Percentiles rank a stretch among this genome's conserved stretches.
These are phyloP conservation scores for Emmelina monodactyla DNA, from an alignment of 2,888 invertebrate species.

Conservation along the genomic window DNA sequence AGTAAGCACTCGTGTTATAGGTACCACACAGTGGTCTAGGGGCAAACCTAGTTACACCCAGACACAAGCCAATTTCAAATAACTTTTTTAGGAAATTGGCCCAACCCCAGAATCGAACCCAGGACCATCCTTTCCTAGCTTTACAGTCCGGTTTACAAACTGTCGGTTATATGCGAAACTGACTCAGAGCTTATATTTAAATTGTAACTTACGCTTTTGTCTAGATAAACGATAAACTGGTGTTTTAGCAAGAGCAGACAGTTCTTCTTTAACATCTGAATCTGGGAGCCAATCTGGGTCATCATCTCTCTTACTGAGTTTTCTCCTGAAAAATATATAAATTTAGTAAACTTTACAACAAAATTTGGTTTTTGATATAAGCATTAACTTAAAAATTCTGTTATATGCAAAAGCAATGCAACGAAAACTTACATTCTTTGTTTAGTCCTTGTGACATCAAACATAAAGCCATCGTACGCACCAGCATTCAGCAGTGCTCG, in stretches of 20 bases:
- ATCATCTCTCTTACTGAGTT: constrained; percentile 44
- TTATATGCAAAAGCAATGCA: background rate
- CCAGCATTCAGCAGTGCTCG: constrained; percentile 68
- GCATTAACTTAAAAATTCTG: background rate
- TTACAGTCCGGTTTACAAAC: background rate
- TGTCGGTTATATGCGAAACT: too few species aligned
- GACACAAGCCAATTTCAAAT: too few species aligned
- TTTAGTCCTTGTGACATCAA: constrained; percentile 65
- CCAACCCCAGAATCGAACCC: too few species aligned
- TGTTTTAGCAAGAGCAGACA: constrained; percentile 70
- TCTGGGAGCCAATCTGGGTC: constrained; percentile 68
- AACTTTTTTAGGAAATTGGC: too few species aligned
- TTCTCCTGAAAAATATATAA: constrained; percentile 26
- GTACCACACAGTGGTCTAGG: too few species aligned
- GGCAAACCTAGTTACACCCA: too few species aligned
- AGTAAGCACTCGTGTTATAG: too few species aligned
- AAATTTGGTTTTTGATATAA: background rate
- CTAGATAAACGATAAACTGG: constrained; percentile 34
- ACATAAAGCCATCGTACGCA: constrained; percentile 68
- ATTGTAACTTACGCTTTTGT: constrained; percentile 37
- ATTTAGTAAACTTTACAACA: background rate
- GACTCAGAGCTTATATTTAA: too few species aligned
- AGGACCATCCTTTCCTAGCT: too few species aligned
- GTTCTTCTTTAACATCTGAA: constrained; percentile 73
- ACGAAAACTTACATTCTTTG: constrained; percentile 37